Base-by-base conservation (phyloP, 2,113 vertebrate genomes). In the Corythoichthys haematopterus region DNA sequence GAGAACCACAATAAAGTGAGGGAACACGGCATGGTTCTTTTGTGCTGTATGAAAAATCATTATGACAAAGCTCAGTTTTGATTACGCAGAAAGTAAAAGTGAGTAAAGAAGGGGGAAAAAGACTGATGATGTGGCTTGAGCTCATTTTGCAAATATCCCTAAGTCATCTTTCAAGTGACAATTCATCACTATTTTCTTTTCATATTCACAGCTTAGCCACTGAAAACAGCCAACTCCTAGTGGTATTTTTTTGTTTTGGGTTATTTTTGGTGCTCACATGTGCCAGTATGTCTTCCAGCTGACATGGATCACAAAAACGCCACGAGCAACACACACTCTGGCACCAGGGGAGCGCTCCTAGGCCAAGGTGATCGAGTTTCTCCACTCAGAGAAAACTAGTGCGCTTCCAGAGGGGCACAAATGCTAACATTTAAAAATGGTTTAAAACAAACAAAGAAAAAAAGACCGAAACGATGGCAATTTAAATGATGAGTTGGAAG, bases 291-390 rank as follows among this genome's bases (percentile, higher is more conserved):
- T 76, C 65, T 48, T 76, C 60, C 35, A 69, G 77, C 78, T 83
- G 85, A 86, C 80, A 81, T 68, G 75, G 59, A 80, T 87, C 78
- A 78, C 76, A 56, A 84, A 28, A 66, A 0, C 80, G 73, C 80
- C 57, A 46, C 80, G 51, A 76, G 82, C 87, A 80, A 81, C 75
- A 76, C 37, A 66, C 66, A 64, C 35, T 61, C 67, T 71, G 63
- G 74, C 66, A 80, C 56, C 58, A 36, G 64, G 52, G 76, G 37
- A 69, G 40, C 4, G 0, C 62, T 67, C 71, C 69, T 51, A 16
- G 62, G 75, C 72, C 77, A 85, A 70, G 79, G 62, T 61, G 65
- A 71, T 83, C 57, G 2, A 20, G 64, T 75, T 82, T 76, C 81
- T 75, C 33, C n/a, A 61, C 57, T 70, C 38, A 64, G 59, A 71